Percentiles rank a stretch among this genome's conserved stretches.
Conservation (phyloP, 30 jellyfish, hydroid and myxozoan genomes). For the Calvadosia cruxmelitensis region DNA sequence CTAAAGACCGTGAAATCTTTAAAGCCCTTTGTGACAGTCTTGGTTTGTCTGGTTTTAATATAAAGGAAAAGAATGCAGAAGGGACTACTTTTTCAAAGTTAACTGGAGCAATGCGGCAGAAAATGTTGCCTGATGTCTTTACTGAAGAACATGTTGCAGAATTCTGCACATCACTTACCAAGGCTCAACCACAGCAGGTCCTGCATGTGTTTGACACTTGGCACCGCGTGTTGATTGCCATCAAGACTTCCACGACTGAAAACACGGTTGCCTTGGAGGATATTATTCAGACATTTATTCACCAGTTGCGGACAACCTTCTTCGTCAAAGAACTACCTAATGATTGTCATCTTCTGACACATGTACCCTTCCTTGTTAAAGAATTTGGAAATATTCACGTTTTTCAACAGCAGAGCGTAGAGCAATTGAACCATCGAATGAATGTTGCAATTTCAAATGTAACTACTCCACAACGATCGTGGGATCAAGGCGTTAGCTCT, state of each 20-base stretch:
- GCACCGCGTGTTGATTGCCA: background rate
- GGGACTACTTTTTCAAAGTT: background rate
- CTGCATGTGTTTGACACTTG: background rate
- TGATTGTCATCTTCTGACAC: background rate
- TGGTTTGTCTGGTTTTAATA: background rate
- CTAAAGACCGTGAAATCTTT: background rate
- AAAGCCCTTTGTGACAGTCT: background rate
- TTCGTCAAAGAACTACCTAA: background rate
- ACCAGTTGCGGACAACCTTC: background rate
- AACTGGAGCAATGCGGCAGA: background rate
- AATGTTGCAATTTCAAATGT: background rate
- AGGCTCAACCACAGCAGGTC: background rate
- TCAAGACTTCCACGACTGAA: background rate
- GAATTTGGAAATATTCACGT: background rate
- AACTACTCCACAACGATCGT: background rate
- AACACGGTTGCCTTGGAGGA: background rate
- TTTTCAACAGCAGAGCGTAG: background rate
- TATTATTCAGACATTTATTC: too few relatives aligned
- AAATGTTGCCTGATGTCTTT: background rate
- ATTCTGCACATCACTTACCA: background rate
- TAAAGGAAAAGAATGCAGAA: background rate
- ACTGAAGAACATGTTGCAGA: background rate
- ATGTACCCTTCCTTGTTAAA: background rate
- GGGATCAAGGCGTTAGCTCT: background rate
- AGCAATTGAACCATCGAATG: background rate